A percentile compares a stretch with the other conserved stretches of the same genome.
phyloP scores from a whole-genome alignment of 2,888 invertebrate species.

The Sarcophaga rosellei region DNA sequence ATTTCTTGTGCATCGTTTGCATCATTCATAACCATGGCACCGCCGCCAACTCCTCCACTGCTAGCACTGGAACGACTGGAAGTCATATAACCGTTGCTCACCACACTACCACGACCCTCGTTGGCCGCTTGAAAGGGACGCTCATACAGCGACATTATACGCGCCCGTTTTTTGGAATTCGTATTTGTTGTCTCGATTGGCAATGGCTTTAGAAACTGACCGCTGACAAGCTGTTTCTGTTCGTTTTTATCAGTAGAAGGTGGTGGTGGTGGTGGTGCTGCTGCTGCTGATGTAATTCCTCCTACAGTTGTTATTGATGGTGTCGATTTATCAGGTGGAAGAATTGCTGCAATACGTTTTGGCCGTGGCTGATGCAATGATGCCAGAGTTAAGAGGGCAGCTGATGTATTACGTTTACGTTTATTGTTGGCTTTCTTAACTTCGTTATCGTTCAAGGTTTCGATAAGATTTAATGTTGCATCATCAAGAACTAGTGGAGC shows the following conservation, averaged over 20 bases:
- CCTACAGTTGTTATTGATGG: neutral
- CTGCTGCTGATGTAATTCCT: constrained; percentile 52
- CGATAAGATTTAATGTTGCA: constrained; percentile 66
- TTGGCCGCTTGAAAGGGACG: constrained; percentile 78
- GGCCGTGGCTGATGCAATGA: constrained; percentile 58
- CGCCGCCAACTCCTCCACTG: constrained; percentile 60
- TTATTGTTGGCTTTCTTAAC: constrained; percentile 68
- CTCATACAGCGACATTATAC: constrained; percentile 80
- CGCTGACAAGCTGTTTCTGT: constrained; percentile 7
- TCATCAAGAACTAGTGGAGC: constrained; percentile 59
- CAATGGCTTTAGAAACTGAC: constrained; percentile 56
- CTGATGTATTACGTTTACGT: constrained; percentile 69
- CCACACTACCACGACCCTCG: constrained; percentile 71
- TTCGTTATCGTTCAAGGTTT: constrained; percentile 66
- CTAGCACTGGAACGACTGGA: constrained; percentile 70
- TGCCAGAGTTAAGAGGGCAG: constrained; percentile 52
- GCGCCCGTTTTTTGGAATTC: constrained; percentile 66
- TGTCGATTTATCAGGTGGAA: constrained; percentile 18
- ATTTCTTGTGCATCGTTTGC: constrained; percentile 60
- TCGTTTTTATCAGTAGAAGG: constrained; percentile 27
- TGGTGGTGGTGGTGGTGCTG: constrained; percentile 10
- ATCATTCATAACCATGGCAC: constrained; percentile 52
- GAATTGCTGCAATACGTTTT: constrained; percentile 63
- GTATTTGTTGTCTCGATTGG: constrained; percentile 57
- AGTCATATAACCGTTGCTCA: constrained; percentile 76